Conservation (phyloP, 2,888 invertebrate genomes). For the Hemicrepidius hirtus region DNA sequence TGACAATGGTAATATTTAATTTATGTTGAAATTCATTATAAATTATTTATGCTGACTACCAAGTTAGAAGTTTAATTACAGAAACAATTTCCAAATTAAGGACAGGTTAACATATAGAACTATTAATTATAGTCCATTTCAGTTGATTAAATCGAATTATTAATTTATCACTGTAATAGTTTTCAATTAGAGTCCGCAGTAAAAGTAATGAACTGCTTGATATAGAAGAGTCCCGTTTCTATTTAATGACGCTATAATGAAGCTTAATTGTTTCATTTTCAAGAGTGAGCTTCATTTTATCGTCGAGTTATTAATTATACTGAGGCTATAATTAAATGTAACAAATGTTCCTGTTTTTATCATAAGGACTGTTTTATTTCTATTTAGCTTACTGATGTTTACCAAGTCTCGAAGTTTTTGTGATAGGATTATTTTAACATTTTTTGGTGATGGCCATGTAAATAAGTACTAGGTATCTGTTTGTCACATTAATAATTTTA, state of each 20-base stretch:
- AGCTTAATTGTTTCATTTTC: constrained; percentile 59
- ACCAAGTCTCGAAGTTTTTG: not conserved
- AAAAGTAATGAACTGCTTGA: constrained; percentile 47
- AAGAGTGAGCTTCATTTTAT: constrained; percentile 58
- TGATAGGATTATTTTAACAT: not conserved
- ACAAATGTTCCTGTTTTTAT: constrained; percentile 55
- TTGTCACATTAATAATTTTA: too few species aligned
- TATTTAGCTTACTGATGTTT: constrained; percentile 20
- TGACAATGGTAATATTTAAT: constrained; percentile 29
- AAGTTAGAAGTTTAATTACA: constrained; percentile 28
- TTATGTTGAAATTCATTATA: constrained; percentile 12
- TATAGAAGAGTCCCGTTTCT: constrained; percentile 50
- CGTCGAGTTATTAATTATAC: constrained; percentile 59
- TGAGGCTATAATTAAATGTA: constrained; percentile 57
- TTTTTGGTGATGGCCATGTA: too few species aligned
- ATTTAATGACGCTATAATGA: constrained; percentile 57
- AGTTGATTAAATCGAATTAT: constrained; percentile 44
- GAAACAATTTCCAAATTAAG: constrained; percentile 34
- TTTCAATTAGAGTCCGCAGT: constrained; percentile 46
- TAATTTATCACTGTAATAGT: constrained; percentile 44
- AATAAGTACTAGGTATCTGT: too few species aligned
- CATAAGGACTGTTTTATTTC: constrained; percentile 17
- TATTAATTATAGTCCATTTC: constrained; percentile 48
- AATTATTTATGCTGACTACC: constrained; percentile 23
- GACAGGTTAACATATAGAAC: constrained; percentile 34